These are phyloP conservation scores for Caenorhabditis imperialis DNA, from an alignment of 2,888 invertebrate species.

Conservation along the genomic window DNA sequence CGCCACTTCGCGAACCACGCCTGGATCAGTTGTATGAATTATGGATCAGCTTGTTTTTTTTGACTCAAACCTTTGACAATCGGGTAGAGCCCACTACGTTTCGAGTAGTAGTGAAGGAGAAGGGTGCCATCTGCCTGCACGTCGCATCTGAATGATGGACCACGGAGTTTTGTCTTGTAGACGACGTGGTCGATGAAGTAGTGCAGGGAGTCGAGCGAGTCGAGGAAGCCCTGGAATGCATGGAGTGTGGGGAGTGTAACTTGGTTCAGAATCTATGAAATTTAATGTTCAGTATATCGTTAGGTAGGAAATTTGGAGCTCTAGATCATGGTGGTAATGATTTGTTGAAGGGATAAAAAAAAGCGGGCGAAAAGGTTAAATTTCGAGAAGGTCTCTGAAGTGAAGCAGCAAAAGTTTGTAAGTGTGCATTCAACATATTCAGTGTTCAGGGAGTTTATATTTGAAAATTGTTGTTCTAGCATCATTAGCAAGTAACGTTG, in stretches of 20 bases:
- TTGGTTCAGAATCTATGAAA: no score
- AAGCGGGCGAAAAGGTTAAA: no score
- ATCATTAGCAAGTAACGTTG: no score
- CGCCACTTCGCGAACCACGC: conserved; percentile 96
- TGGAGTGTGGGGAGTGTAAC: neutral
- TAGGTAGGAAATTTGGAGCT: no score
- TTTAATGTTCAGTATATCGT: no score
- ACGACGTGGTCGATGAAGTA: conserved; percentile 76
- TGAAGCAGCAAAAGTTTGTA: no score
- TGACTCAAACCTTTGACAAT: conserved; percentile 85
- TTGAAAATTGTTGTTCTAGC: no score
- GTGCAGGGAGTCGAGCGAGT: conserved; percentile 95
- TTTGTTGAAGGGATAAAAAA: no score
- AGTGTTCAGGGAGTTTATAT: no score
- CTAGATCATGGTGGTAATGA: no score
- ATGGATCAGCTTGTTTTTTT: no score
- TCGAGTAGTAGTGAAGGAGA: conserved; percentile 94
- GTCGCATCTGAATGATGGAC: conserved; percentile 75
- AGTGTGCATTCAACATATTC: no score
- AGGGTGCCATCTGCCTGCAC: conserved; percentile 79
- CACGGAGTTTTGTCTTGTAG: conserved; percentile 75
- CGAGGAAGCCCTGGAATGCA: conserved; percentile 84
- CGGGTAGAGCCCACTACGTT: conserved; percentile 91
- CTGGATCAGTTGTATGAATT: conserved; percentile 81
- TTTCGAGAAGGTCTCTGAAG: neutral